phyloP scores from a whole-genome alignment of 2,888 invertebrate genomes.

The Eugnorisma glareosa region DNA sequence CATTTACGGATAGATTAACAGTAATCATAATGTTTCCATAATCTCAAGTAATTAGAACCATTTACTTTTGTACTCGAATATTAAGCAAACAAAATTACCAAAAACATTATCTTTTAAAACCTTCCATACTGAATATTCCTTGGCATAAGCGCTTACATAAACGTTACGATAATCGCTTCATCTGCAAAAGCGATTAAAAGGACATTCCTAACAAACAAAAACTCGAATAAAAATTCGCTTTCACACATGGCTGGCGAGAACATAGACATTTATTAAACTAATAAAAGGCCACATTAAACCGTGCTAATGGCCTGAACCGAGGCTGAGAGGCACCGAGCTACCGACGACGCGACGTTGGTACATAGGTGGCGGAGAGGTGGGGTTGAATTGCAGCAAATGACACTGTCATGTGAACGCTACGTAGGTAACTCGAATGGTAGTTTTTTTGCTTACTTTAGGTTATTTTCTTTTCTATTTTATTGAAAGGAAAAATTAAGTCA shows the following conservation, averaged over 20 bases:
- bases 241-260: conserved; percentile 58
- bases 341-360: conserved; percentile 17
- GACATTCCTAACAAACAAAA: conserved; percentile 58
- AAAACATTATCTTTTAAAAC: conserved; percentile 40
- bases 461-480: not conserved
- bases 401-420: conserved; percentile 41
- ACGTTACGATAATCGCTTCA: conserved; percentile 59
- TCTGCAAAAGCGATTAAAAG: conserved; percentile 59
- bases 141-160: conserved; percentile 38
- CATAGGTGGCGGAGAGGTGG: conserved; percentile 38
- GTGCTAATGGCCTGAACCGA: conserved; percentile 64
- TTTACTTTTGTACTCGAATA: conserved; percentile 6
- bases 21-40: not conserved
- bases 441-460: not conserved
- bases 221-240: conserved; percentile 60
- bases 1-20: not conserved
- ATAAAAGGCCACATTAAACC: conserved; percentile 69
- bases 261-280: conserved; percentile 68
- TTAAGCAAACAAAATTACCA: conserved; percentile 18
- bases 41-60: not conserved
- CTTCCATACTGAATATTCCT: conserved; percentile 33
- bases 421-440: conserved; percentile 39
- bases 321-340: conserved; percentile 36
- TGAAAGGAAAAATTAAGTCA: not conserved
- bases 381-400: conserved; percentile 64